A percentile compares a stretch with the other conserved stretches of the same genome.
Conservation (phyloP, 2,797 vertebrate genomes). For the Sitta carolinensis region DNA sequence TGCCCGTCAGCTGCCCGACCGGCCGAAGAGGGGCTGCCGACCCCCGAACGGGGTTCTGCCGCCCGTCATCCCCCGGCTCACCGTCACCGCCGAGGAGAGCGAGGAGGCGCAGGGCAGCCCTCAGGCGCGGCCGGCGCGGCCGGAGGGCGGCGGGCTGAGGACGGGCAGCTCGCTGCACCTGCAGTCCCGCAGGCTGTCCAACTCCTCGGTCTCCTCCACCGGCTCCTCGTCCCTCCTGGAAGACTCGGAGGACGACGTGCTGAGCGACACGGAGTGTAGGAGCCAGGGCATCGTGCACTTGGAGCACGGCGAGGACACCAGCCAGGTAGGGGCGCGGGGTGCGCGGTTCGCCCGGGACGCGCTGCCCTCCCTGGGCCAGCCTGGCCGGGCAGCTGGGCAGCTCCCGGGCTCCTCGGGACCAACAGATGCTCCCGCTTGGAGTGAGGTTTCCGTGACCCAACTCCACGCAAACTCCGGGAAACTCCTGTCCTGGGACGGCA, state of each 20-base stretch:
- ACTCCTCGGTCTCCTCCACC: slow-evolving; percentile 93
- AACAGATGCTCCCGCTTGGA: background rate
- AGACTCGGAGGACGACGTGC: slow-evolving; percentile 94
- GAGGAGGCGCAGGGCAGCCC: slow-evolving; percentile 72
- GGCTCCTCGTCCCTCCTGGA: slow-evolving; percentile 88
- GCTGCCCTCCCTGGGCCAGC: background rate
- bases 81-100: slow-evolving; percentile 86
- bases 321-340: slow-evolving; percentile 76
- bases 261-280: slow-evolving; percentile 92
- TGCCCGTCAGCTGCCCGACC: slow-evolving; percentile 70
- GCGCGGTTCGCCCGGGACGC: background rate
- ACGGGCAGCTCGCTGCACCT: slow-evolving; percentile 74
- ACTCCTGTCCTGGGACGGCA: background rate
- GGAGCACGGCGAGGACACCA: slow-evolving; percentile 84
- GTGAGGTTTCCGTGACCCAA: background rate
- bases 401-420: background rate
- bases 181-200: slow-evolving; percentile 87
- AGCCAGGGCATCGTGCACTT: slow-evolving; percentile 92
- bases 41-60: slow-evolving; percentile 58
- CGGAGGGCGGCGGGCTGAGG: slow-evolving; percentile 79
- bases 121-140: slow-evolving; percentile 40
- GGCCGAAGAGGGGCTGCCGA: slow-evolving; percentile 65
- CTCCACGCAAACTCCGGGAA: background rate
- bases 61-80: slow-evolving; percentile 88
- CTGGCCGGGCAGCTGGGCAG: background rate